Evolutionary conservation across 1,140 invertebrate genomes (phyloP), one percentile per base, ranked within the genome.

Genomic region (Pinna nobilis): DNA sequence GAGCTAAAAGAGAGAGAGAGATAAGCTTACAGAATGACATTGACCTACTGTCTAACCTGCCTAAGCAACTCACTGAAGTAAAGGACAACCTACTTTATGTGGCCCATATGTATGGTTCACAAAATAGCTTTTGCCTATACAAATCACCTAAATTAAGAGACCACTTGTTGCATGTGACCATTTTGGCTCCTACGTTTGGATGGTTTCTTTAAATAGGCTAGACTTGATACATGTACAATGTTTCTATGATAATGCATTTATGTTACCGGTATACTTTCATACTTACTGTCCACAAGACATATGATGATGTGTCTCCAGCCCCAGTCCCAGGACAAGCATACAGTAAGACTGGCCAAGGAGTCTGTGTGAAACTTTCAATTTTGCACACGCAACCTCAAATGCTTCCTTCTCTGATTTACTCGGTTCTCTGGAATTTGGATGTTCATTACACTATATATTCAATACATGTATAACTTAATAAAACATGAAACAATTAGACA

Each of bases 231-330:
- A n/a, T n/a, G n/a, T n/a, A n/a, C n/a, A n/a, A n/a, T n/a, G n/a
- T n/a, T n/a, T n/a, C n/a, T n/a, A n/a, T n/a, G 15, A 32, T 13
- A 28, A 49, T 49, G 15, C n/a, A 49, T 25, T 30, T 30, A 20
- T 7, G 33, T 11, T 15, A 18, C 3, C 11, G 25, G 18, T 18
- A 11, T 18, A 33, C 15, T 33, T 33, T 33, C 33, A 49, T 11
- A 79, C 83, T 81, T 76, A 89, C 87, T 75, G 74, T 47, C 88
- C 88, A 81, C 86, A 87, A 25, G 78, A 75, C 88, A 89, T 89
- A 72, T 89, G 88, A 74, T 89, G 88, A 44, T 84, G 79, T 15
- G 76, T 73, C 35, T 87, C 80, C 53, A 88, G 57, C 0, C 86
- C 88, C 15, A 88, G 80, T 1, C 88, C 88, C 32, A 89, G 68